Percentiles rank a stretch among this genome's conserved stretches.
Conservation (phyloP, 2,113 vertebrate species). For the Pao palembangensis region DNA sequence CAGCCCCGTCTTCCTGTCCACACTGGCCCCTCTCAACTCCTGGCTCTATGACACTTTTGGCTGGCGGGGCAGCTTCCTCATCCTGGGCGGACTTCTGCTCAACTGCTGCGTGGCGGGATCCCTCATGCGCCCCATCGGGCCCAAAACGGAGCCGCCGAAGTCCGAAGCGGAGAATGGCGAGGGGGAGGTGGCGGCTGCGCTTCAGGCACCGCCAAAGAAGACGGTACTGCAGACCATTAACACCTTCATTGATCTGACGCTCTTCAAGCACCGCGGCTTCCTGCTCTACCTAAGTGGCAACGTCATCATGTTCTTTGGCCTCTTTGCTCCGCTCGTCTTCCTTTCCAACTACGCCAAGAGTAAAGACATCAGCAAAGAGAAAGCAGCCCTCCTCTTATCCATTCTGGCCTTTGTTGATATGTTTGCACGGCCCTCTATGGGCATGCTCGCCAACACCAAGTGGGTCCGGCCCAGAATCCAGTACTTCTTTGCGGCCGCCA, state of each 20-base stretch:
- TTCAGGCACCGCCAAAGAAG: constrained; percentile 62
- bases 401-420: constrained; percentile 95
- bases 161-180: constrained; percentile 4
- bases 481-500: constrained; percentile 87
- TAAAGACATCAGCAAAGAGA: constrained; percentile 82
- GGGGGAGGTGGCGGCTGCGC: constrained; percentile 2
- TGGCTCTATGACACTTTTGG: constrained; percentile 87
- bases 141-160: constrained; percentile 61
- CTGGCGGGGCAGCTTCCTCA: constrained; percentile 96
- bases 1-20: constrained; percentile 95
- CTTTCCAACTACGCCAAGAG: constrained; percentile 94
- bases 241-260: constrained; percentile 88
- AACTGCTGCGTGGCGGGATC: constrained; percentile 96
- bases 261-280: constrained; percentile 93
- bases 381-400: constrained; percentile 89
- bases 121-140: constrained; percentile 91
- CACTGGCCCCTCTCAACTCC: constrained; percentile 88
- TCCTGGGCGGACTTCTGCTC: constrained; percentile 87
- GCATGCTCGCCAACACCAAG: constrained; percentile 89
- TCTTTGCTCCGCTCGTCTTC: constrained; percentile 92
- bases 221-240: constrained; percentile 83
- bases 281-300: constrained; percentile 93
- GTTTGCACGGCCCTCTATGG: constrained; percentile 97
- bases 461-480: constrained; percentile 90
- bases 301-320: constrained; percentile 92